Conservation (phyloP, 1,140 invertebrate genomes). For the Periplaneta americana region DNA sequence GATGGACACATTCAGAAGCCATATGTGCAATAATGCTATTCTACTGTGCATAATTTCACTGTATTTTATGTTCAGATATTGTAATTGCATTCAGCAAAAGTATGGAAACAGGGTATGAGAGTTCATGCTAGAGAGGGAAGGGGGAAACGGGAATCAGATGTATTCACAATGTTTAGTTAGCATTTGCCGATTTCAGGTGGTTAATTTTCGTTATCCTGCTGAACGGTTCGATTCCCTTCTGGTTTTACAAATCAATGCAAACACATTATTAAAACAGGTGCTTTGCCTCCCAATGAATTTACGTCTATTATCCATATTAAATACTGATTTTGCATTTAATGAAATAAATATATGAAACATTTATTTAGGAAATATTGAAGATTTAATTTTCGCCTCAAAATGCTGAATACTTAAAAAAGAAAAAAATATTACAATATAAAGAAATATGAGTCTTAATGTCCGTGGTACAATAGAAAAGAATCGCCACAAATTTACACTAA, state of each 20-base stretch:
- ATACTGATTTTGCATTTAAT: too few species aligned
- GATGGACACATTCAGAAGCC: background rate
- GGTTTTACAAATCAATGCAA: background rate
- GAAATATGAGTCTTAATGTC: too few species aligned
- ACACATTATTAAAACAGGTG: background rate
- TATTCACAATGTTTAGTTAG: background rate
- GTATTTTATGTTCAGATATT: background rate
- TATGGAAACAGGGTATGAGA: too few species aligned
- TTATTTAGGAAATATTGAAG: too few species aligned
- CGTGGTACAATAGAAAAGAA: too few species aligned
- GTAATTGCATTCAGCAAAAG: background rate
- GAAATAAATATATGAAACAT: too few species aligned
- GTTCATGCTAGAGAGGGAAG: too few species aligned
- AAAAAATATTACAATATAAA: too few species aligned
- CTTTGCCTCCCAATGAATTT: background rate
- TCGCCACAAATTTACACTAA: too few species aligned
- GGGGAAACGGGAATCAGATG: background rate
- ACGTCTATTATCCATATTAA: too few species aligned
- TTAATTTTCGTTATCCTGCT: background rate
- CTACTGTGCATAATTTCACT: background rate
- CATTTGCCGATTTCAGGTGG: background rate
- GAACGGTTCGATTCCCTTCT: background rate
- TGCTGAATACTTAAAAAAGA: too few species aligned
- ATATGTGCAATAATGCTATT: background rate
- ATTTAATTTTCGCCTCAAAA: too few species aligned